Conservation (phyloP, 2,797 vertebrate genomes). For the Salarias fasciatus region DNA sequence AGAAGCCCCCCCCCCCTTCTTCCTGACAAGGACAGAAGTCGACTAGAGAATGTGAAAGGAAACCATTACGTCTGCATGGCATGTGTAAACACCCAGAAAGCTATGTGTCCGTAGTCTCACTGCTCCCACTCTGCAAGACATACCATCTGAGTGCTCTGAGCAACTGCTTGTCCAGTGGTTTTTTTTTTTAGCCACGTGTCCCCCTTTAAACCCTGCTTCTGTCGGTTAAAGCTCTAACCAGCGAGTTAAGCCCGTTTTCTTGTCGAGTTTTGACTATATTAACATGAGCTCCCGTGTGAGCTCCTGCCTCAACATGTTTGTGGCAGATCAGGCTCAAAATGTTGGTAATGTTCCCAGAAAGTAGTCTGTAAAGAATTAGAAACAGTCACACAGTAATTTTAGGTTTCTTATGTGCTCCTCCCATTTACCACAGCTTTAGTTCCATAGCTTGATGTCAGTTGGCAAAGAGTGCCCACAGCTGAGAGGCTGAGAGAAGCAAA, state of each 20-base stretch:
- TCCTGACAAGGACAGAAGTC: constrained; percentile 60
- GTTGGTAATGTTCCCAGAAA: constrained; percentile 54
- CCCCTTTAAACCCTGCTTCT: constrained; percentile 30
- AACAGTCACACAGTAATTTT: constrained; percentile 60
- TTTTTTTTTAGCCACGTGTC: constrained; percentile 27
- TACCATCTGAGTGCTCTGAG: constrained; percentile 53
- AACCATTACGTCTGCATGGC: constrained; percentile 69
- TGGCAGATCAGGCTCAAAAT: constrained; percentile 36
- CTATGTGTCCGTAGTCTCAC: constrained; percentile 59
- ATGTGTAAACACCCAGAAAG: constrained; percentile 75
- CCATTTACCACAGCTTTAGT: constrained; percentile 61
- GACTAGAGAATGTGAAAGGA: constrained; percentile 65
- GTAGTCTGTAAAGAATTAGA: constrained; percentile 53
- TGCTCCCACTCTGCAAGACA: constrained; percentile 37
- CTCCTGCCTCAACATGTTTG: constrained; percentile 27
- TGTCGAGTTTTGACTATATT: constrained; percentile 28
- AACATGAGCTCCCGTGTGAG: constrained; percentile 10
- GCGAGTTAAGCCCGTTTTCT: constrained; percentile 26
- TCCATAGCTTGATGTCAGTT: constrained; percentile 65
- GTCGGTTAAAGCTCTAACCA: constrained; percentile 21
- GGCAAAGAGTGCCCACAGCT: constrained; percentile 42
- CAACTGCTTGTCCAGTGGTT: constrained; percentile 49
- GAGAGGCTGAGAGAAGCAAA: constrained; percentile 35
- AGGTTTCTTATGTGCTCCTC: constrained; percentile 48
- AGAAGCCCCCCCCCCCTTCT: constrained; percentile 41